A percentile compares a stretch with the other conserved stretches of the same genome.
phyloP scores from a whole-genome alignment of 1,140 invertebrate species.

The Ceratina australensis region DNA sequence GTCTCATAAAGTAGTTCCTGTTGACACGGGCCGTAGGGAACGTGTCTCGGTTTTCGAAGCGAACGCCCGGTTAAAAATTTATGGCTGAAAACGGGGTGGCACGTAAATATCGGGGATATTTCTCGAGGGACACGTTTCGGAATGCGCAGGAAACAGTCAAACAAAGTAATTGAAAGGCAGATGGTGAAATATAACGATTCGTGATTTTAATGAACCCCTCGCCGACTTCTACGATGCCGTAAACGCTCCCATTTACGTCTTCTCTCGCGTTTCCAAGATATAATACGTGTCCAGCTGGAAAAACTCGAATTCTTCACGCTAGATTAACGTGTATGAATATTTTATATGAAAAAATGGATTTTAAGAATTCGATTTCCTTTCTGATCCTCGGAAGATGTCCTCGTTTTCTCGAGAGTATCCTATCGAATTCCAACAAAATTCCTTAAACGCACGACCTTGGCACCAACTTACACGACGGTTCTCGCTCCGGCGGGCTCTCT shows the following conservation, averaged over 20 bases:
- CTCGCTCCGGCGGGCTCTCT: neutral
- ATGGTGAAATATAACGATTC: constrained; percentile 15
- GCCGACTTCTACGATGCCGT: neutral
- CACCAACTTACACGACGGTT: constrained; percentile 6
- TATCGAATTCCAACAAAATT: constrained; percentile 2
- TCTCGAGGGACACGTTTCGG: neutral
- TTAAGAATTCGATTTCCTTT: neutral
- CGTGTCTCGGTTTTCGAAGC: neutral
- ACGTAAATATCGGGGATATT: constrained; percentile 21
- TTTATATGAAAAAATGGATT: neutral
- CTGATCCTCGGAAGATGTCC: neutral
- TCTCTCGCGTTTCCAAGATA: neutral
- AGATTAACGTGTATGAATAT: too few species aligned
- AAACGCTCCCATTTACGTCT: neutral
- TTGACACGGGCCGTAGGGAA: constrained; percentile 4
- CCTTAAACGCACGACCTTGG: constrained; percentile 16
- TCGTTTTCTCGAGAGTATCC: neutral
- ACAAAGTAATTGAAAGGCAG: constrained; percentile 24
- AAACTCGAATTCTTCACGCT: too few species aligned
- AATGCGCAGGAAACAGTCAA: constrained; percentile 19
- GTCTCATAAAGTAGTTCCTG: constrained; percentile 11
- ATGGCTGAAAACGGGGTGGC: constrained; percentile 3
- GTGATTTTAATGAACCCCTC: constrained; percentile 10
- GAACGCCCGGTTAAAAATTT: constrained; percentile 12
- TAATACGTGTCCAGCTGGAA: neutral